These are phyloP conservation scores for Eueides isabella DNA, from an alignment of 1,140 invertebrate species.

Conservation along the genomic window DNA sequence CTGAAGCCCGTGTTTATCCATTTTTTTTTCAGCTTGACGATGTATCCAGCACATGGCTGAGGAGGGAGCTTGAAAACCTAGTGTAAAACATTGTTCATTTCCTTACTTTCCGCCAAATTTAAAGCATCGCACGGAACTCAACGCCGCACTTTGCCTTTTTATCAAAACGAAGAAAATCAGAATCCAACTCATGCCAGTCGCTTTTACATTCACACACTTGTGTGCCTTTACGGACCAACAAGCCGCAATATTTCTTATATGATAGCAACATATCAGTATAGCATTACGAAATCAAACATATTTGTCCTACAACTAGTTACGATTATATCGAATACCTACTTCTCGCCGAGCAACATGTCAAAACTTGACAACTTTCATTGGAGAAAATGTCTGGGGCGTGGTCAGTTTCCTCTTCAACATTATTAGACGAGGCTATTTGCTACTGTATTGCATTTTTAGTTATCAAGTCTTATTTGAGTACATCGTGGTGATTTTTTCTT, in stretches of 20 bases:
- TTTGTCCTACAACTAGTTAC: constrained; percentile 23
- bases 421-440: not conserved
- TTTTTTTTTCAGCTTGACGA: no score
- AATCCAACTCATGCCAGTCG: not conserved
- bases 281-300: constrained; percentile 21
- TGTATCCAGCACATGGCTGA: no score
- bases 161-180: no score
- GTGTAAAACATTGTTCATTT: no score
- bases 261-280: constrained; percentile 3
- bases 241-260: not conserved
- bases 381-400: constrained; percentile 25
- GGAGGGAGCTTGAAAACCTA: no score
- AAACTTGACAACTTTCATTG: constrained; percentile 25
- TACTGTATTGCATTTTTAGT: not conserved
- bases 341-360: constrained; percentile 16
- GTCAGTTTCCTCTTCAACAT: constrained; percentile 3
- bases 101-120: no score
- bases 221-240: not conserved
- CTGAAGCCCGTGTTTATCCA: no score
- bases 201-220: no score
- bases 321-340: constrained; percentile 18
- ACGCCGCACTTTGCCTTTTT: no score
- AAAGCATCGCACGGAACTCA: no score
- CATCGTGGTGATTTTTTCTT: not conserved
- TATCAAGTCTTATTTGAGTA: not conserved